Percentiles rank a stretch among this genome's conserved stretches.
These are phyloP conservation scores for Ophioninae sp. DNA, from an alignment of 2,888 invertebrate species.

Conservation along the genomic window DNA sequence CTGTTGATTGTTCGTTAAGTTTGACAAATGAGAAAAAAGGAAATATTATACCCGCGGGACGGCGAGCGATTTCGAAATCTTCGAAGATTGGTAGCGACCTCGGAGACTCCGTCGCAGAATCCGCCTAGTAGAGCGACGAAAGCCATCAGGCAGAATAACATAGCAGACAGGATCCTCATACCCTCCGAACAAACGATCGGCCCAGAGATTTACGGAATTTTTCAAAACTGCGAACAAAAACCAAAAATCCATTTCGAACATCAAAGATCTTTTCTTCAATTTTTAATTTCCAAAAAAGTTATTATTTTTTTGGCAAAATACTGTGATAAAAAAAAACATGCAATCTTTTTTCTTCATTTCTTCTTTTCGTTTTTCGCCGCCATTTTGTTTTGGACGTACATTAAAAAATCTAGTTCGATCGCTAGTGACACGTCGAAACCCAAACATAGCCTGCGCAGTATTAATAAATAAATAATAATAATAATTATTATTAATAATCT, in stretches of 20 bases:
- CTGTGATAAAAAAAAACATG: too few species aligned
- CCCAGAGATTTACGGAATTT: neutral
- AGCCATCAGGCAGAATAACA: slow-evolving; percentile 64
- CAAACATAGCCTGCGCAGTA: too few species aligned
- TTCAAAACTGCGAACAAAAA: neutral
- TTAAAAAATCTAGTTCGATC: neutral
- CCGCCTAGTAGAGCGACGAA: slow-evolving; percentile 66
- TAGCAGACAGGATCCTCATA: slow-evolving; percentile 65
- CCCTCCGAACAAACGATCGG: slow-evolving; percentile 21
- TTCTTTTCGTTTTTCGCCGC: too few species aligned
- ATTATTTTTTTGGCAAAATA: too few species aligned
- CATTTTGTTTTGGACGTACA: neutral
- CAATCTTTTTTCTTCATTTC: too few species aligned
- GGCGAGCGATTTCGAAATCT: slow-evolving; percentile 59
- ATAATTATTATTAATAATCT: too few species aligned
- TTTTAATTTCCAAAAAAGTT: too few species aligned
- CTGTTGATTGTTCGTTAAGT: neutral
- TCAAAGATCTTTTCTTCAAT: too few species aligned
- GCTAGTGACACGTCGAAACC: too few species aligned
- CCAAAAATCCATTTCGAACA: neutral
- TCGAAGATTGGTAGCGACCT: slow-evolving; percentile 62
- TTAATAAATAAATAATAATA: too few species aligned
- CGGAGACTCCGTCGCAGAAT: slow-evolving; percentile 66
- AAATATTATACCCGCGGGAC: slow-evolving; percentile 48
- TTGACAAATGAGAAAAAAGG: neutral